Percentiles rank a stretch among this genome's conserved stretches.
Evolutionary conservation across 2,888 invertebrate species (phyloP).

Genomic region (Leucozona laternaria): DNA sequence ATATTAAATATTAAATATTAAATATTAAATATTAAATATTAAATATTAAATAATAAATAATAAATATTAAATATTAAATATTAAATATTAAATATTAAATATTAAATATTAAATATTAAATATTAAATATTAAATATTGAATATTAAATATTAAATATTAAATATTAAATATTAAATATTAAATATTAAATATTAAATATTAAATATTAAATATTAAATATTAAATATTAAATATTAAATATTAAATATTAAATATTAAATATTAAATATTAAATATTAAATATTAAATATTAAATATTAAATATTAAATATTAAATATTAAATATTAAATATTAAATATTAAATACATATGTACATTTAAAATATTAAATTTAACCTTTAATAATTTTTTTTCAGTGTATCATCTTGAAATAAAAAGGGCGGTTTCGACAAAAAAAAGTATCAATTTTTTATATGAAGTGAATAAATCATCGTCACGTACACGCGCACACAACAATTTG

Average conservation of each 20-base stretch:
- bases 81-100: conserved; percentile 5
- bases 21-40: background rate
- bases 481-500: conserved; percentile 68
- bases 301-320: conserved; percentile 3
- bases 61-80: conserved; percentile 4
- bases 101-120: conserved; percentile 3
- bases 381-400: background rate
- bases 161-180: conserved; percentile 3
- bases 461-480: conserved; percentile 72
- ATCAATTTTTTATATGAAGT: conserved; percentile 31
- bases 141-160: conserved; percentile 3
- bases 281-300: background rate
- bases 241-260: conserved; percentile 3
- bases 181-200: conserved; percentile 3
- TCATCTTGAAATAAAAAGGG: background rate
- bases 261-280: background rate
- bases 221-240: conserved; percentile 3
- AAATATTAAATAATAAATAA: background rate
- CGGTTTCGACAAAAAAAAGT: conserved; percentile 38
- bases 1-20: background rate
- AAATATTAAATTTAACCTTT: background rate
- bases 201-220: conserved; percentile 3
- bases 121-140: conserved; percentile 1
- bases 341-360: background rate
- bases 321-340: conserved; percentile 3